Evolutionary conservation across 2,888 invertebrate genomes (phyloP).

Genomic region (Dioctria linearis): DNA sequence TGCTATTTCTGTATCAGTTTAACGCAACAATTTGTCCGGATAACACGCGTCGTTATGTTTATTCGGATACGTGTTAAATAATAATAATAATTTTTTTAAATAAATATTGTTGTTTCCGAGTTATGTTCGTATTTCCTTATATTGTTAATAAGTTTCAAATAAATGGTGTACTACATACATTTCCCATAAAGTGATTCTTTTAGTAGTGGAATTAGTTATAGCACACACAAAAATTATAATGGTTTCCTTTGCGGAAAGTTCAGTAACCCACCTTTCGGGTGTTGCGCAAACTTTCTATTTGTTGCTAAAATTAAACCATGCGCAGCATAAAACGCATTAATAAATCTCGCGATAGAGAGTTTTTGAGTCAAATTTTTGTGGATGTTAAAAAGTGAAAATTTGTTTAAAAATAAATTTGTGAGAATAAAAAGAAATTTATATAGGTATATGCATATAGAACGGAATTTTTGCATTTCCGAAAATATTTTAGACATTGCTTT

Average conservation of each 20-base stretch:
- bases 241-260: conserved; percentile 34
- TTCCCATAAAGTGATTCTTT: no score
- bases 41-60: conserved; percentile 37
- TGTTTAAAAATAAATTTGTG: not conserved
- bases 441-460: not conserved
- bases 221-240: conserved; percentile 1
- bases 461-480: not conserved
- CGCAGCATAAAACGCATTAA: conserved; percentile 38
- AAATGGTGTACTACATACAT: not conserved
- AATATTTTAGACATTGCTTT: no score
- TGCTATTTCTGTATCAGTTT: conserved; percentile 45
- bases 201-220: not conserved
- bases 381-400: not conserved
- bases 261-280: conserved; percentile 25
- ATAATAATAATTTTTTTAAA: not conserved
- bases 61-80: conserved; percentile 5
- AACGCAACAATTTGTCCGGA: conserved; percentile 41
- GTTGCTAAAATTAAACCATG: conserved; percentile 11
- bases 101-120: not conserved
- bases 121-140: not conserved
- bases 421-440: not conserved
- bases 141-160: conserved; percentile 12
- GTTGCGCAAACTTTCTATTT: conserved; percentile 15
- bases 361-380: conserved; percentile 12
- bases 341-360: conserved; percentile 8